phyloP scores from a whole-genome alignment of 2,113 vertebrate genomes.

The Suncus etruscus region DNA sequence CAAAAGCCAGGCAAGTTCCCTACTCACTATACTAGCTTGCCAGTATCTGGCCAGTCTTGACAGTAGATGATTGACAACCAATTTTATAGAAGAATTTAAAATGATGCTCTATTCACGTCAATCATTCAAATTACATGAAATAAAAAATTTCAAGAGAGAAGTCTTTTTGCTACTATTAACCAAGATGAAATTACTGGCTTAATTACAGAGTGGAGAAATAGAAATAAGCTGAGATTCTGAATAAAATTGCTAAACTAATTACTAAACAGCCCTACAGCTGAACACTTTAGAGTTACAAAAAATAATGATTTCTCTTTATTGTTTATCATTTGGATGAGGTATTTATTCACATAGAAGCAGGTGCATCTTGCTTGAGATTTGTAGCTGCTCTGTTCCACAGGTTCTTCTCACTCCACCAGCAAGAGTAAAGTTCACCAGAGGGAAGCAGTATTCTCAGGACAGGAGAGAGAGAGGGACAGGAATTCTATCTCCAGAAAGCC shows the following conservation, averaged over 20 bases:
- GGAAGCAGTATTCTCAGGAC: not conserved
- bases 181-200: too few species aligned
- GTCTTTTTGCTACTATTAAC: too few species aligned
- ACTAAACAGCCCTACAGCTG: not conserved
- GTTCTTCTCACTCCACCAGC: not conserved
- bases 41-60: not conserved
- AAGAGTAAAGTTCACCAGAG: not conserved
- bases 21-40: too few species aligned
- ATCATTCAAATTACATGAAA: not conserved
- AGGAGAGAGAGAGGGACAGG: not conserved
- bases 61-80: not conserved
- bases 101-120: not conserved
- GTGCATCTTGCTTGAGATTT: not conserved
- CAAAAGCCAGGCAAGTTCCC: too few species aligned
- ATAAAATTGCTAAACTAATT: not conserved
- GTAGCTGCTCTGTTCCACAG: not conserved
- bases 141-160: slow-evolving; percentile 18
- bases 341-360: not conserved
- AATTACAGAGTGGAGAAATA: not conserved
- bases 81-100: slow-evolving; percentile 24
- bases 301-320: not conserved
- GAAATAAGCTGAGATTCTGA: not conserved
- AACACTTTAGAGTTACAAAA: not conserved
- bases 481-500: not conserved
- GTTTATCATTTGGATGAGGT: not conserved